Conservation (phyloP, 2,113 vertebrate species). For the Empidonax alnorum region DNA sequence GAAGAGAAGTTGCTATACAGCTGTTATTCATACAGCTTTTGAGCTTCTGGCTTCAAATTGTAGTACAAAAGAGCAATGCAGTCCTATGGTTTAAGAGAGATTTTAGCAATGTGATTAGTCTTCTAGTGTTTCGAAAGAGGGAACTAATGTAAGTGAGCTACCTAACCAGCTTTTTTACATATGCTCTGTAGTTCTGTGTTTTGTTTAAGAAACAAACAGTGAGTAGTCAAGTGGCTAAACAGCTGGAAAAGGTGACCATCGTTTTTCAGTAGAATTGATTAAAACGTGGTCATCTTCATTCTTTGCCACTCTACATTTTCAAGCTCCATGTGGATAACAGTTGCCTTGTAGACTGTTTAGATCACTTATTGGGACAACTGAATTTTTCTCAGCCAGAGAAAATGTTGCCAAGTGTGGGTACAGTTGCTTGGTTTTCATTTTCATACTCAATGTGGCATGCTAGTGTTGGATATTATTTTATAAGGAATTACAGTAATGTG, state of each 20-base stretch:
- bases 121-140: background rate
- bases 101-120: background rate
- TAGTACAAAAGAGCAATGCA: background rate
- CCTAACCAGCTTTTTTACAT: background rate
- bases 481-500: background rate
- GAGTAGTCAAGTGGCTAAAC: background rate
- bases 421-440: background rate
- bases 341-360: background rate
- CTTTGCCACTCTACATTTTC: background rate
- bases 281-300: background rate
- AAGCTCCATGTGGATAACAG: background rate
- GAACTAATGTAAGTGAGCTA: background rate
- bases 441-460: background rate
- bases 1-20: background rate
- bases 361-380: background rate
- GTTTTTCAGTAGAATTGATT: background rate
- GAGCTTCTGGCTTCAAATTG: background rate
- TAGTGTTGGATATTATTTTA: background rate
- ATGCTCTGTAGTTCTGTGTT: background rate
- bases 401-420: background rate
- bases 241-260: background rate
- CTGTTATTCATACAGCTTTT: background rate
- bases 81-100: background rate
- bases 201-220: background rate
- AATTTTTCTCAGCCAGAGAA: background rate